phyloP scores from a whole-genome alignment of 2,888 invertebrate genomes.

The Parnassius glacialis region DNA sequence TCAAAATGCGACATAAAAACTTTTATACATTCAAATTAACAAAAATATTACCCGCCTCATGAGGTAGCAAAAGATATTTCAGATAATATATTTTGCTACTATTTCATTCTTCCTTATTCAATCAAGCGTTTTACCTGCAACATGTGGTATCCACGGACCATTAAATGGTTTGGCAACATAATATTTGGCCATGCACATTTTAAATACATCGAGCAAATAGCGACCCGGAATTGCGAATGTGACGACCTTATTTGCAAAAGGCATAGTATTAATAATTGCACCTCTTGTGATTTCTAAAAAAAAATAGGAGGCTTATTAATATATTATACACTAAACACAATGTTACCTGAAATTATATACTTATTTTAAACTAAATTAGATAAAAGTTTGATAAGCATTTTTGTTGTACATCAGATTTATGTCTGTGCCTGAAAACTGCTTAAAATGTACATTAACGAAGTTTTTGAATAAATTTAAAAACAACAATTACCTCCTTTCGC shows the following conservation, averaged over 20 bases:
- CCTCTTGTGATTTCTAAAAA: conserved; percentile 85
- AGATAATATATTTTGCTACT: too few relatives aligned
- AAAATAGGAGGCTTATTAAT: conserved; percentile 26
- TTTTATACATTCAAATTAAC: too few relatives aligned
- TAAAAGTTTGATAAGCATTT: too few relatives aligned
- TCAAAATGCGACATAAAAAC: too few relatives aligned
- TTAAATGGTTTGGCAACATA: conserved; percentile 50
- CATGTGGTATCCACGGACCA: conserved; percentile 75
- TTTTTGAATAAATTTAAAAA: neutral
- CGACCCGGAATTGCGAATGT: conserved; percentile 84
- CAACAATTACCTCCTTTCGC: conserved; percentile 78
- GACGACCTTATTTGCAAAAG: conserved; percentile 87
- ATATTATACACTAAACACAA: neutral
- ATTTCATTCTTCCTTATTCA: neutral
- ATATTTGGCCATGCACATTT: conserved; percentile 57
- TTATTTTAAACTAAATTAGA: too few relatives aligned
- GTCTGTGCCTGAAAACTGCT: too few relatives aligned
- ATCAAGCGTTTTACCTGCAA: conserved; percentile 69
- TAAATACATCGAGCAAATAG: conserved; percentile 81
- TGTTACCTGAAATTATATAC: too few relatives aligned
- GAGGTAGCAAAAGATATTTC: neutral
- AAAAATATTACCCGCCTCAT: too few relatives aligned
- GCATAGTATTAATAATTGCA: conserved; percentile 84
- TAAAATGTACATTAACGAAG: neutral
- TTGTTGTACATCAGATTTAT: too few relatives aligned